Evolutionary conservation across 35 echinoderm and acorn worm genomes (phyloP), one percentile per base, ranked within the genome.

Genomic region (Patiria miniata): DNA sequence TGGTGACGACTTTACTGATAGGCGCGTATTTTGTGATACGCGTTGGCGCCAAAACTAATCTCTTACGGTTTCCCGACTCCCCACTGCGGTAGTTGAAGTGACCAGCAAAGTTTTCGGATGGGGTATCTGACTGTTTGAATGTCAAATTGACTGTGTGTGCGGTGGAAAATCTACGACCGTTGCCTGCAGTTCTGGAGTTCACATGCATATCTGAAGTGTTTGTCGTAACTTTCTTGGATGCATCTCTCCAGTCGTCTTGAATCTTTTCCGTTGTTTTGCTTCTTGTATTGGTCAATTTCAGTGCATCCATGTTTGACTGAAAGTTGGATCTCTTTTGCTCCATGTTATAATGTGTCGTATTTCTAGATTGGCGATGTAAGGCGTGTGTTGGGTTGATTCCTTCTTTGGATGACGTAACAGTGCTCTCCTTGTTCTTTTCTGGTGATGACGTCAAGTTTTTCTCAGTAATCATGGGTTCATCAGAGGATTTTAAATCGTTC

Each of bases 71-170:
- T 57, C 53, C 37, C 21, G 5, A 7, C 33, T 82, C 52, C 5
- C 40, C 2, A 15, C 33, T 5, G 7, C 82, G 30, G 82, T 84
- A 84, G 82, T 84, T 84, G 36, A 61, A 84, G 57, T 84, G 82
- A 53, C 57, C 82, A 16, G 39, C 51, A 38, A 84, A 84, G 23
- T 36, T 84, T 34, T 61, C 30, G 6, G 82, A 58, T 17, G 23
- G 8, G 16, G 38, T 32, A 22, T 65, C 82, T 14, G 82, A 84
- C 37, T 84, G 82, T 8, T 36, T 53, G 57, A 84, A 84, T 7
- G 82, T 84, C 18, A 84, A 53, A 28, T 84, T 84, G 5, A 84
- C 56, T 84, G 37, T 54, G 36, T 61, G 82, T 1, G 54, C 82
- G 12, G 51, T 51, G 10, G 53, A 59, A 18, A 84, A 12, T 61